These are phyloP conservation scores for Drosophila sucinea DNA, from an alignment of 1,140 invertebrate genomes.

Conservation along the genomic window DNA sequence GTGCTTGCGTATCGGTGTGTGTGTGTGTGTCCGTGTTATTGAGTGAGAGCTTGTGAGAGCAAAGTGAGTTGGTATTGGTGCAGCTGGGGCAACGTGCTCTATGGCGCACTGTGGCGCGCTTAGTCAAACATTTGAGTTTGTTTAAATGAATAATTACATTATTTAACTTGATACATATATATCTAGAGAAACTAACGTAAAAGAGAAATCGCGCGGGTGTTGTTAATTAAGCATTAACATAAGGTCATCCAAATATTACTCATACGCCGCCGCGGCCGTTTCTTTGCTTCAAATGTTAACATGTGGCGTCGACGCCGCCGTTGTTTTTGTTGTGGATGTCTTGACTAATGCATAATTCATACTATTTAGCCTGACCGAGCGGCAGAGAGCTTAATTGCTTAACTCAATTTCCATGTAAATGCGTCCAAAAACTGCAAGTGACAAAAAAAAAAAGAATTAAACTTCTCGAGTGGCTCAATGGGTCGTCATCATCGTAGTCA, in stretches of 20 bases:
- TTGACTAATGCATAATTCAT: constrained; percentile 55
- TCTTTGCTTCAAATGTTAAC: constrained; percentile 43
- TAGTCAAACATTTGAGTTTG: constrained; percentile 43
- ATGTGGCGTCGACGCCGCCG: constrained; percentile 64
- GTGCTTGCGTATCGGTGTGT: constrained; percentile 3
- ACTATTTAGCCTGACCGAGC: constrained; percentile 4
- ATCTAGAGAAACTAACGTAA: not conserved
- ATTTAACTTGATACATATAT: constrained; percentile 27
- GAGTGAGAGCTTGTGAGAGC: constrained; percentile 65
- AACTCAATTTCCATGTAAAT: constrained; percentile 41
- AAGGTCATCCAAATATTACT: constrained; percentile 32
- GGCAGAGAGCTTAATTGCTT: constrained; percentile 50
- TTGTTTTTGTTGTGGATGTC: constrained; percentile 36
- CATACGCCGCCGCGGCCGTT: constrained; percentile 58
- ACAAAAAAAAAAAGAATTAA: constrained; percentile 20
- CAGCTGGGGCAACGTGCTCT: constrained; percentile 58
- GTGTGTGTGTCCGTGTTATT: constrained; percentile 19
- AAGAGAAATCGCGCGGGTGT: not conserved
- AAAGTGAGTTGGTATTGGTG: constrained; percentile 52
- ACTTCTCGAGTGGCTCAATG: constrained; percentile 40
- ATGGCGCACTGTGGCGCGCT: constrained; percentile 39
- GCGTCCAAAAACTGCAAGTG: constrained; percentile 19
- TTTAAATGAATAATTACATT: constrained; percentile 70
- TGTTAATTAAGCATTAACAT: constrained; percentile 27
- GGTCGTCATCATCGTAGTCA: constrained; percentile 19